Evolutionary conservation across 2,797 vertebrate genomes (phyloP).

Genomic region (Schizothorax lantsangensis): DNA sequence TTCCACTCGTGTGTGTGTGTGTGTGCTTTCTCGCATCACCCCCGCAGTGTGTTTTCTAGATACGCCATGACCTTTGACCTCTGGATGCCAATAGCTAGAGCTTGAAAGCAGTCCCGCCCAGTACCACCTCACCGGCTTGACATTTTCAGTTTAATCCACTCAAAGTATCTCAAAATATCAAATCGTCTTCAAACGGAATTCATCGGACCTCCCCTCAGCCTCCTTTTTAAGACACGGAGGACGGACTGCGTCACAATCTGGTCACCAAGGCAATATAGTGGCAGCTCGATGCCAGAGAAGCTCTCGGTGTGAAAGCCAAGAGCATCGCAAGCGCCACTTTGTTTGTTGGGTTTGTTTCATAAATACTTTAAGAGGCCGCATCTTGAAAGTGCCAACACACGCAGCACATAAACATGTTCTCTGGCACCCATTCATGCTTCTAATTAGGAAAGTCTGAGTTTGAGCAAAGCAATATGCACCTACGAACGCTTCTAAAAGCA

Average conservation of each 20-base stretch:
- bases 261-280: constrained; percentile 31
- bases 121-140: constrained; percentile 58
- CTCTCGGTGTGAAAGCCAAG: constrained; percentile 63
- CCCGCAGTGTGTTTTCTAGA: constrained; percentile 33
- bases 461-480: constrained; percentile 75
- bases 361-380: constrained; percentile 82
- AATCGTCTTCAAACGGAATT: constrained; percentile 69
- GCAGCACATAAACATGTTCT: constrained; percentile 73
- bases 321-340: constrained; percentile 74
- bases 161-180: constrained; percentile 67
- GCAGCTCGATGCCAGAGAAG: constrained; percentile 42
- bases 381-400: constrained; percentile 80
- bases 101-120: constrained; percentile 55
- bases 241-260: constrained; percentile 22
- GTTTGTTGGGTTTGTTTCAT: constrained; percentile 78
- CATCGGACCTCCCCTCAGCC: constrained; percentile 64
- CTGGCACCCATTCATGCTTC: constrained; percentile 79
- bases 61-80: constrained; percentile 59
- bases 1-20: background rate
- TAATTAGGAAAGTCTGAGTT: constrained; percentile 80
- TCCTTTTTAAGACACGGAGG: constrained; percentile 65
- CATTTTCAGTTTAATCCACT: constrained; percentile 67
- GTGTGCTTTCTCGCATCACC: constrained; percentile 33
- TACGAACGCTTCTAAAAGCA: constrained; percentile 78
- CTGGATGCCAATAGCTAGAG: constrained; percentile 11